Conservation (phyloP, 1,140 invertebrate genomes). For the Centruroides sculpturatus region DNA sequence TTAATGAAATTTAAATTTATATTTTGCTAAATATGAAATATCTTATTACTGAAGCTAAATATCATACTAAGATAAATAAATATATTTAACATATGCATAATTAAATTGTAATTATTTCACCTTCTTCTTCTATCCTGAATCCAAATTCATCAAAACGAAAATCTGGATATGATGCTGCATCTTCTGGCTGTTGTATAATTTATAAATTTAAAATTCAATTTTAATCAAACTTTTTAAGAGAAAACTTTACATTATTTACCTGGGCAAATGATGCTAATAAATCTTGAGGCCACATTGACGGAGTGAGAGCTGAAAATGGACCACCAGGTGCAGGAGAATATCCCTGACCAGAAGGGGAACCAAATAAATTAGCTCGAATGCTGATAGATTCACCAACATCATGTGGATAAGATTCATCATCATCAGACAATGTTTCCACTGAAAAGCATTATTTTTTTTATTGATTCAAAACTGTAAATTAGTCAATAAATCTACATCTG, state of each 20-base stretch:
- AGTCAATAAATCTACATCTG: too few relatives aligned
- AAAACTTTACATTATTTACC: conserved; percentile 5
- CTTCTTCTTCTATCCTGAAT: conserved; percentile 85
- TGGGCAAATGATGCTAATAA: conserved; percentile 61
- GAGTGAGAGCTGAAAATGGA: conserved; percentile 68
- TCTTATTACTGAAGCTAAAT: too few relatives aligned
- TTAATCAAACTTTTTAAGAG: neutral
- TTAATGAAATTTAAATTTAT: too few relatives aligned
- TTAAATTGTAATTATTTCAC: conserved; percentile 3
- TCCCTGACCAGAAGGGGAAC: conserved; percentile 12
- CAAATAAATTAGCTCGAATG: conserved; percentile 37
- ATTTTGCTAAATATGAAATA: too few relatives aligned
- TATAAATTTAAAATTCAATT: neutral
- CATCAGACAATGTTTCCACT: conserved; percentile 58
- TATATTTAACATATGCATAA: neutral
- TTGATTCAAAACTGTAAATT: too few relatives aligned
- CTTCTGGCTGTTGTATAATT: conserved; percentile 26
- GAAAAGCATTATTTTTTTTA: conserved; percentile 21
- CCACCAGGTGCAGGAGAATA: conserved; percentile 29
- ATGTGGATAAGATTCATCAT: conserved; percentile 39
- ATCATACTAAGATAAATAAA: too few relatives aligned
- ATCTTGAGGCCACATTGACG: conserved; percentile 95
- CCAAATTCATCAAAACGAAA: conserved; percentile 94
- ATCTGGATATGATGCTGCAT: conserved; percentile 32
- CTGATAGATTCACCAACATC: conserved; percentile 26